phyloP scores from a whole-genome alignment of 2,888 invertebrate genomes.

The Bruchidius siliquastri region DNA sequence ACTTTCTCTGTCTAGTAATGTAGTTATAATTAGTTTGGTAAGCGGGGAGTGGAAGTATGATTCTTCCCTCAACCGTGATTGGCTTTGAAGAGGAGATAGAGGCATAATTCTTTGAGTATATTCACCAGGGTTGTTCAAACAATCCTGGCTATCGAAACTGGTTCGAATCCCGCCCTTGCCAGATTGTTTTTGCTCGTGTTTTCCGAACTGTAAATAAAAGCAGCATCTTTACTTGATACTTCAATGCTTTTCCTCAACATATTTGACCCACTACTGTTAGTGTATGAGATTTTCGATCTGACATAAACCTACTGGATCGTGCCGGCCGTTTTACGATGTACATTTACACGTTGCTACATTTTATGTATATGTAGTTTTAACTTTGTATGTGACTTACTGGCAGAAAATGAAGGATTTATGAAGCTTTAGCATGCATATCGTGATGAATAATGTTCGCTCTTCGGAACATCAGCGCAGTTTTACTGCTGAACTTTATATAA shows the following conservation, averaged over 20 bases:
- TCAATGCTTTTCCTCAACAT: background rate
- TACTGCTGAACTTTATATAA: background rate
- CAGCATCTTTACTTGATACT: no score
- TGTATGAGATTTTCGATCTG: background rate
- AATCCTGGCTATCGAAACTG: no score
- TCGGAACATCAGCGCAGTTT: background rate
- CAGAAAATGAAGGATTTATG: background rate
- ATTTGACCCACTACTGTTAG: background rate
- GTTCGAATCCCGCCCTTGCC: no score
- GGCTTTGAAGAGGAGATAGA: no score
- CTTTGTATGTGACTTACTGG: background rate
- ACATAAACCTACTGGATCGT: background rate
- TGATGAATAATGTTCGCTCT: background rate
- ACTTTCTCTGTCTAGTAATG: background rate
- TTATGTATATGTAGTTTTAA: background rate
- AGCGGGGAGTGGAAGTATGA: no score
- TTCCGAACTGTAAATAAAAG: no score
- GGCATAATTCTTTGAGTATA: no score
- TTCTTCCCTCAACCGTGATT: no score
- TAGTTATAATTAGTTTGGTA: background rate
- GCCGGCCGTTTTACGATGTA: background rate
- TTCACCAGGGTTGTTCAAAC: no score
- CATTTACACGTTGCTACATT: background rate
- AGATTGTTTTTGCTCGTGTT: no score
- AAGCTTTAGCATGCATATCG: background rate